Evolutionary conservation across 2,797 vertebrate genomes (phyloP).

Genomic region (Darevskia mixta): DNA sequence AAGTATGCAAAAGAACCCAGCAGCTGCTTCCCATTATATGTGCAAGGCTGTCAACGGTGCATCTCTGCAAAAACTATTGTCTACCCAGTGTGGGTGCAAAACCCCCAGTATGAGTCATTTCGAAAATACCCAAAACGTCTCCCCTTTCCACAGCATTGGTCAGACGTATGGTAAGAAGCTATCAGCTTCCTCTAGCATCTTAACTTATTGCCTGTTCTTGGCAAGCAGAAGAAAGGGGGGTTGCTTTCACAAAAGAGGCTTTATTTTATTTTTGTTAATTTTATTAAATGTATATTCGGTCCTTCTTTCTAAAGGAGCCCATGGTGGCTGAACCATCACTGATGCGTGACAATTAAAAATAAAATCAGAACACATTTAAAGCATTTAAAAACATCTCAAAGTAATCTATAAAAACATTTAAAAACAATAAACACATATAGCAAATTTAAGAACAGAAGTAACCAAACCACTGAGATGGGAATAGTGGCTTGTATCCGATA

Average conservation of each 20-base stretch:
- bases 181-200: background rate
- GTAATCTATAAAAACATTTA: too few species aligned
- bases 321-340: too few species aligned
- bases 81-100: background rate
- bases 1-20: background rate
- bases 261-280: too few species aligned
- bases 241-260: background rate
- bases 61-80: conserved; percentile 20
- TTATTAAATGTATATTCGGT: too few species aligned
- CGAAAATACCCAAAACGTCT: background rate
- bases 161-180: too few species aligned
- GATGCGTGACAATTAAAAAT: too few species aligned
- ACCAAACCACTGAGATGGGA: too few species aligned
- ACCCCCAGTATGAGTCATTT: conserved; percentile 13
- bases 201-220: background rate
- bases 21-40: background rate
- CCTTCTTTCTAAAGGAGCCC: too few species aligned
- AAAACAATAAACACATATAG: too few species aligned
- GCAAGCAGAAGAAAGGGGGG: background rate
- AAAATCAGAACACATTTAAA: too few species aligned
- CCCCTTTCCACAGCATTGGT: background rate
- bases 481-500: background rate
- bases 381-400: too few species aligned
- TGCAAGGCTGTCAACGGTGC: background rate
- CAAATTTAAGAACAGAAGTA: too few species aligned